Evolutionary conservation across 2,888 invertebrate species (phyloP).

Genomic region (Deilephila elpenor): DNA sequence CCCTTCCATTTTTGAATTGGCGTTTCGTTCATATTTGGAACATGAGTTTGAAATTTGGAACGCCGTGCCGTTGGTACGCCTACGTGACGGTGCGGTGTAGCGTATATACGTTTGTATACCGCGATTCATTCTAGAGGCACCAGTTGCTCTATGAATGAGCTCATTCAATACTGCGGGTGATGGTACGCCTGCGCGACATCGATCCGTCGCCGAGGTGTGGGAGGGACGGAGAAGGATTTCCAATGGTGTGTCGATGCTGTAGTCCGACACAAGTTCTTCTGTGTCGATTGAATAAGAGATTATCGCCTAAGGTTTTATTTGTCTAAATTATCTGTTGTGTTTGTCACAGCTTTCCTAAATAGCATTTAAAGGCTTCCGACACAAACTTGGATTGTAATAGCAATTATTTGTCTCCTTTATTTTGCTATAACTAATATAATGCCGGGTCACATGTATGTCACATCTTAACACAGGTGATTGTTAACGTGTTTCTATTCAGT

Average conservation of each 20-base stretch:
- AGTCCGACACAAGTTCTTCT: too few species aligned
- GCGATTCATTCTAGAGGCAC: conserved; percentile 70
- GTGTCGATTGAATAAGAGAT: background rate
- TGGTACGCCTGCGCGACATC: conserved; percentile 66
- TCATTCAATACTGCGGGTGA: conserved; percentile 69
- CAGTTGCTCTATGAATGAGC: conserved; percentile 76
- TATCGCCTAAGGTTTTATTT: too few species aligned
- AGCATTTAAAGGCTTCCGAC: too few species aligned
- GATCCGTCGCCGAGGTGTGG: conserved; percentile 53
- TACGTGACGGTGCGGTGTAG: conserved; percentile 39
- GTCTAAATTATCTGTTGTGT: too few species aligned
- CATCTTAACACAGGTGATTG: too few species aligned
- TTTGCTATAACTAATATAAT: too few species aligned
- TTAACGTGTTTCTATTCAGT: too few species aligned
- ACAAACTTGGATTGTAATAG: too few species aligned
- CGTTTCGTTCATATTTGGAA: conserved; percentile 10
- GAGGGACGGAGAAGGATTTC: conserved; percentile 43
- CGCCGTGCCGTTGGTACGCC: conserved; percentile 37
- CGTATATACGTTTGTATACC: conserved; percentile 38
- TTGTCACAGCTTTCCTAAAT: too few species aligned
- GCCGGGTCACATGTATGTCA: too few species aligned
- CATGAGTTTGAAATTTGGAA: conserved; percentile 27
- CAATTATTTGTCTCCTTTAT: too few species aligned
- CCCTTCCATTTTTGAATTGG: background rate
- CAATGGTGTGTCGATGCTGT: conserved; percentile 35